phyloP scores from a whole-genome alignment of 2,113 vertebrate genomes.

The Myocastor coypus region DNA sequence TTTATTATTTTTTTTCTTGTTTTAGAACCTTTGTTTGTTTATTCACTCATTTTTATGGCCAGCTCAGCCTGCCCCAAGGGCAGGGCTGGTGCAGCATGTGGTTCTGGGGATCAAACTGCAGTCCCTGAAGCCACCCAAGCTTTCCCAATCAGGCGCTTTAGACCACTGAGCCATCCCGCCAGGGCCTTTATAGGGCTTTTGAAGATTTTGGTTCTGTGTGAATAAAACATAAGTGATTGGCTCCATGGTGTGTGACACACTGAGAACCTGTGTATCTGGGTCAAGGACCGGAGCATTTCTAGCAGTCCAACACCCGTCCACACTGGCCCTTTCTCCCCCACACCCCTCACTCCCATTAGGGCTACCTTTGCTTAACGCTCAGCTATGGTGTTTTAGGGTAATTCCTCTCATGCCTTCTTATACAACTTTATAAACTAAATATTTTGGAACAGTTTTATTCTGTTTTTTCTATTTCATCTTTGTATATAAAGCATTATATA shows the following conservation, averaged over 20 bases:
- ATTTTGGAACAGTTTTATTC: neutral
- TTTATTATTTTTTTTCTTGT: too few relatives aligned
- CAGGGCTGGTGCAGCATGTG: too few relatives aligned
- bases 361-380: neutral
- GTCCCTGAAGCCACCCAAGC: too few relatives aligned
- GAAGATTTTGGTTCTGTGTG: neutral
- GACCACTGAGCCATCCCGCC: too few relatives aligned
- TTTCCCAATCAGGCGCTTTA: too few relatives aligned
- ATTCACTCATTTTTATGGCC: too few relatives aligned
- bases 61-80: too few relatives aligned
- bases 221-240: neutral
- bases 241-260: neutral
- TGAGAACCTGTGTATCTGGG: neutral
- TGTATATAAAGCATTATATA: neutral
- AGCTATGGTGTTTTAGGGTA: neutral
- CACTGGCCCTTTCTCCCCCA: neutral
- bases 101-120: too few relatives aligned
- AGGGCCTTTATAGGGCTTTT: neutral
- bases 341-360: neutral
- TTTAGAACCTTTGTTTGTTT: too few relatives aligned
- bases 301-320: neutral
- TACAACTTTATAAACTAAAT: constrained; percentile 2
- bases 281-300: neutral
- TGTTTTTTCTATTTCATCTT: neutral
- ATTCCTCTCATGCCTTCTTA: neutral